Conservation (phyloP, 2,113 vertebrate species). For the Halcyon malimbica region DNA sequence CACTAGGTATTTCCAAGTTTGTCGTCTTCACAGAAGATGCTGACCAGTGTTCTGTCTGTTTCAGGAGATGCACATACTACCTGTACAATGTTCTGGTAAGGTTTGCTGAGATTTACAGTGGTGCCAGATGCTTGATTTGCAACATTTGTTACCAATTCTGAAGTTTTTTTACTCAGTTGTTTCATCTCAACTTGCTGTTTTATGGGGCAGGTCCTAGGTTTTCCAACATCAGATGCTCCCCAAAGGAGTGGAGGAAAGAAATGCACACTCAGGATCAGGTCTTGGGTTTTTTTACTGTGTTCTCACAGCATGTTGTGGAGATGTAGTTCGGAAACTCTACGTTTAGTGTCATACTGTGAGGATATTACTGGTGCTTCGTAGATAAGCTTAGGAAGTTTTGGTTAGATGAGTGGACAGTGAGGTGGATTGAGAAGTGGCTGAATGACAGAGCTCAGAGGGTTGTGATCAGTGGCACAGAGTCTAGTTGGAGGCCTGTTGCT, state of each 20-base stretch:
- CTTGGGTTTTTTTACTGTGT: neutral
- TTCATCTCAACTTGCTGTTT: neutral
- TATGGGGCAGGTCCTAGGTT: neutral
- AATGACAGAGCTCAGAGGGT: too few species aligned
- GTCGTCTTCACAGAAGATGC: neutral
- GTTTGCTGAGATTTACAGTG: neutral
- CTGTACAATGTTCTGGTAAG: neutral
- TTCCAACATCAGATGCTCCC: neutral
- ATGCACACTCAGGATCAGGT: rapidly evolving
- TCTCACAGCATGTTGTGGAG: neutral
- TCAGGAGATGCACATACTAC: neutral
- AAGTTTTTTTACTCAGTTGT: neutral
- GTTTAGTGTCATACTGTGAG: neutral
- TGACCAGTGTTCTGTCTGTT: neutral
- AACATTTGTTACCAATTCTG: neutral
- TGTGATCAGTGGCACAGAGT: too few species aligned
- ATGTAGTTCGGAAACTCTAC: neutral
- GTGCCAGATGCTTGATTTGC: neutral
- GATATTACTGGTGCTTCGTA: neutral
- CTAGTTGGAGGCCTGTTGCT: too few species aligned
- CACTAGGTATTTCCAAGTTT: neutral
- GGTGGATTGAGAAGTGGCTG: too few species aligned
- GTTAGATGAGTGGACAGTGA: too few species aligned
- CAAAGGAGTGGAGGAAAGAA: neutral
- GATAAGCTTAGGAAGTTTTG: too few species aligned